These are phyloP conservation scores for Nomada lathburiana DNA, from an alignment of 2,888 invertebrate species.

Conservation along the genomic window DNA sequence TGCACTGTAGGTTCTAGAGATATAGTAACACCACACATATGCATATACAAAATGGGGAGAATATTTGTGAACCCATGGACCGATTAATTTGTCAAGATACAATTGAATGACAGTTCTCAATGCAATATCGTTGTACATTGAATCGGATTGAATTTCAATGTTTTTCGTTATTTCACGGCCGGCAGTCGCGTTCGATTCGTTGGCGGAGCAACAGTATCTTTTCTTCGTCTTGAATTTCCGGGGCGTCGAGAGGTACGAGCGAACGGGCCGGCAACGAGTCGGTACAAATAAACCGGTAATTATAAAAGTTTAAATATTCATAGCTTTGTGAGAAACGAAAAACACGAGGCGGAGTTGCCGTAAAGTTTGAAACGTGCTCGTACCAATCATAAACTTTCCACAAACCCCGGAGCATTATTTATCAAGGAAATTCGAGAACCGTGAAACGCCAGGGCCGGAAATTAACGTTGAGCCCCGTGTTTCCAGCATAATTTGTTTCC, in stretches of 20 bases:
- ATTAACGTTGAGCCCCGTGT: constrained; percentile 37
- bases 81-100: background rate
- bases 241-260: constrained; percentile 28
- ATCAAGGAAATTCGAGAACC: constrained; percentile 50
- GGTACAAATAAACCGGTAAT: constrained; percentile 41
- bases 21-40: too few species aligned
- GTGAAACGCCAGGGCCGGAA: constrained; percentile 37
- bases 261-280: background rate
- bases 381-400: constrained; percentile 45
- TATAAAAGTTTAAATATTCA: constrained; percentile 53
- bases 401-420: constrained; percentile 44
- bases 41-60: too few species aligned
- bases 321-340: constrained; percentile 45
- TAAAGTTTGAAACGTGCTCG: constrained; percentile 41
- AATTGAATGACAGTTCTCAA: background rate
- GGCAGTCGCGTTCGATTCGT: background rate
- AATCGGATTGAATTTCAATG: background rate
- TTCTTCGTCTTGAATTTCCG: constrained; percentile 17
- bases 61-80: too few species aligned
- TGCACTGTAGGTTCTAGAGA: too few species aligned
- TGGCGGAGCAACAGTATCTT: background rate
- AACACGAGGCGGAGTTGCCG: constrained; percentile 33
- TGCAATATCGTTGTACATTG: background rate
- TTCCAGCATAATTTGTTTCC: constrained; percentile 44
- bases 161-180: background rate